phyloP scores from a whole-genome alignment of 2,888 invertebrate species.

The Hypselothyrea guttata region DNA sequence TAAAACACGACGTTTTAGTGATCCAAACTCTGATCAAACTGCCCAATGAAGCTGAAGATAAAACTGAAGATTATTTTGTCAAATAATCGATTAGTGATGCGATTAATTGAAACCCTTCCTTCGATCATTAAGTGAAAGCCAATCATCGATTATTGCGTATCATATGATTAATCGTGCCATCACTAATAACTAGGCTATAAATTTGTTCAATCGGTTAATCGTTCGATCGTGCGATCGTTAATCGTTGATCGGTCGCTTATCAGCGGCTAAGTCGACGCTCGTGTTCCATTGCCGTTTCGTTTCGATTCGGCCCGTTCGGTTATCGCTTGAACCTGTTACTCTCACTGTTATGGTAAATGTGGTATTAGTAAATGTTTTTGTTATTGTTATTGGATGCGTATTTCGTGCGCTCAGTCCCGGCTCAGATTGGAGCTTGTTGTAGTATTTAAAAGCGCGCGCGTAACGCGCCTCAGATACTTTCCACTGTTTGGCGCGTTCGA shows the following conservation, averaged over 20 bases:
- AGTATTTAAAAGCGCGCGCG: conserved; percentile 71
- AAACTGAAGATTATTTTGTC: no score
- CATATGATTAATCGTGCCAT: no score
- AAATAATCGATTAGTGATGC: no score
- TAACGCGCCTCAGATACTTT: conserved; percentile 72
- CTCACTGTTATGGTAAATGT: neutral
- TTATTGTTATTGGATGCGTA: conserved; percentile 17
- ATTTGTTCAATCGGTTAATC: conserved; percentile 22
- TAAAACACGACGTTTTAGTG: no score
- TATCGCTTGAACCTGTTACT: no score
- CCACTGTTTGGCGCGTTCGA: conserved; percentile 71
- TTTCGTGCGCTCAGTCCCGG: no score
- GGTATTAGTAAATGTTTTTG: conserved; percentile 19
- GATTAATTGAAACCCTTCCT: no score
- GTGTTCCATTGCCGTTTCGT: neutral
- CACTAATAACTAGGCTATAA: conserved; percentile 26
- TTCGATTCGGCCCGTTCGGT: conserved; percentile 1
- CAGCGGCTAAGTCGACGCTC: conserved; percentile 11
- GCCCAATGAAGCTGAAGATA: no score
- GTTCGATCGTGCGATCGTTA: no score
- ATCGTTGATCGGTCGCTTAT: conserved; percentile 30
- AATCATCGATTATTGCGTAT: no score
- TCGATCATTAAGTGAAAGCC: no score
- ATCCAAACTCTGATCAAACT: no score
- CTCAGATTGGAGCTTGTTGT: conserved; percentile 20